Evolutionary conservation across 1,140 invertebrate species (phyloP), one percentile per base, ranked within the genome.

Genomic region (Bombus turneri): DNA sequence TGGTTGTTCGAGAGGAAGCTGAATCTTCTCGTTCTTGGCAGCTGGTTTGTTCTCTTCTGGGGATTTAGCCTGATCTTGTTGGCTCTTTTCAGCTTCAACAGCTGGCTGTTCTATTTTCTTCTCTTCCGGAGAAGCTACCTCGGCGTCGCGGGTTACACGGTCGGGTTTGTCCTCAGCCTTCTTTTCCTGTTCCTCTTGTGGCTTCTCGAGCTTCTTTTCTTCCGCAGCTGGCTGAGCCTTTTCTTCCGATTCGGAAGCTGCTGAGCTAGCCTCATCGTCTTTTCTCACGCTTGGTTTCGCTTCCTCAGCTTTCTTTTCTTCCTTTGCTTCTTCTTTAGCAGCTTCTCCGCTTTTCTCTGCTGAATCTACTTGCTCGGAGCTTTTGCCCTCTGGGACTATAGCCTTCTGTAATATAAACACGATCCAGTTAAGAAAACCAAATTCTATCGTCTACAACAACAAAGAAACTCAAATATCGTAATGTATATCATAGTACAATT

Each of bases 81-180:
- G 59, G 12, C 12, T 41, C 66, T 89, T 74, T 25, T 86, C 87
- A 6, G 83, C 13, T n/a, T 89, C 91, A 22, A 77, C 68, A 9
- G 47, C 59, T 3, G 83, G 37, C 31, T 87, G 62, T 25, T 89
- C 85, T 3, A 80, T 66, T 15, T 85, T 85, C 77, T 80, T 85
- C 28, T 74, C 78, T 62, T 53, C 82, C 0, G 86, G 88, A 12
- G 78, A 73, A 18, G 91, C 89, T 77, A 93, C 93, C 34, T 94
- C 94, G 34, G 94, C 91, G 22, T 94, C 93, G 0, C 93, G 94
- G 0, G 92, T 94, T 22, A 94, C 94, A 28, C 93, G 93, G 34
- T 94, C 93, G 5, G 91, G 93, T 13, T 93, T 94, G 43, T 93
- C 92, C 12, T 93, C 22, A 15, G 66, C 31, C 28, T 88, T 77